Evolutionary conservation across 2,113 vertebrate genomes (phyloP), one percentile per base, ranked within the genome.

Genomic region (Xiphophorus couchianus): DNA sequence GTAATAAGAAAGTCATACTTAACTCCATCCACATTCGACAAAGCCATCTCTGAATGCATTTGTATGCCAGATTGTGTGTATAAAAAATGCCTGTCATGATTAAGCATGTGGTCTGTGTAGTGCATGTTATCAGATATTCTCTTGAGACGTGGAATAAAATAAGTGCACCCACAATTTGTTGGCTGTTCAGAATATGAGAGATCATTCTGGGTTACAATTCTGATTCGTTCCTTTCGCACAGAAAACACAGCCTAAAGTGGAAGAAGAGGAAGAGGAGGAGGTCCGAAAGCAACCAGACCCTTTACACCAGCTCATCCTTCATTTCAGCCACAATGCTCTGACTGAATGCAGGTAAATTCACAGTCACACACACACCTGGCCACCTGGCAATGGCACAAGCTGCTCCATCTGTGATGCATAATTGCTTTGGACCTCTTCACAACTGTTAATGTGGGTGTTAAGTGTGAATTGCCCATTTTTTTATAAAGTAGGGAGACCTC

Each of bases 241-340:
- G 98, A 97, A 95, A 89, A 95, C 94, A 27, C 95, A 96, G 81
- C 94, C 93, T 89, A 96, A 95, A 86, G 92, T 95, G 28, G 97
- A 98, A 71, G 95, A 95, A 5, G 97, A 98, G 73, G 97, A 97
- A 63, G 97, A 97, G 70, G 96, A 97, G 76, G 95, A 96, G 66
- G 88, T 77, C 1, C 95, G 96, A 74, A 96, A 93, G 70, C 95
- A 96, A 42, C 98, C 97, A 1, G 97, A 99, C 83, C 98, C 98
- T n/a, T 96, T 99, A 84, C 97, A 99, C 90, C 97, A 99, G 91
- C 97, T 99, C 84, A 97, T 99, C 78, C 96, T 99, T 80, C 96
- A 99, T 86, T 99, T 99, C 35, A 99, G 98, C 91, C 97, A 95
- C 87, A 98, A 95, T 2, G 98, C 98, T 67, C 94, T 99, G 74